Evolutionary conservation across 2,797 vertebrate genomes (phyloP).

Genomic region (Craterocephalus amniculus): DNA sequence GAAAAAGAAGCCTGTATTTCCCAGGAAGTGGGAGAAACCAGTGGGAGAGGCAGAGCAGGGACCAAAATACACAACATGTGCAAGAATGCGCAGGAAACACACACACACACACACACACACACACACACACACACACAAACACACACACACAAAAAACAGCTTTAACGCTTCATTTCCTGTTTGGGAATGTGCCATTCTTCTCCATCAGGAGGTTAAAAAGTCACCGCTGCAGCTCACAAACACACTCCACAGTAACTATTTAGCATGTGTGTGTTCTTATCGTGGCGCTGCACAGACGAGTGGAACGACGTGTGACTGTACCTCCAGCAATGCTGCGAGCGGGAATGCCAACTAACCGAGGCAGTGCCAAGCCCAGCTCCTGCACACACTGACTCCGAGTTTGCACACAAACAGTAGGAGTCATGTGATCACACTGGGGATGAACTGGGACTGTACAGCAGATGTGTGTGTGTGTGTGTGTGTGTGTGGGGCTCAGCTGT

Average conservation of each 20-base stretch:
- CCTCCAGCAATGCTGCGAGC: conserved; percentile 10
- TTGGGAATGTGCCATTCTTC: conserved; percentile 66
- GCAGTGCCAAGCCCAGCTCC: conserved; percentile 5
- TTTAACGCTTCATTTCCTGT: conserved; percentile 67
- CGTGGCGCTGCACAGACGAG: conserved; percentile 12
- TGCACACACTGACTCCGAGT: background rate
- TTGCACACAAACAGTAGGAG: conserved; percentile 18
- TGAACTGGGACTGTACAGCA: conserved; percentile 17
- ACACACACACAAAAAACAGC: conserved; percentile 20
- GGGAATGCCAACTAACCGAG: conserved; percentile 28
- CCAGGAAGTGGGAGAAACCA: conserved; percentile 45
- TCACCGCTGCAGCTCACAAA: conserved; percentile 52
- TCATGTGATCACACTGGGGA: conserved; percentile 43
- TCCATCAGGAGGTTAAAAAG: conserved; percentile 63
- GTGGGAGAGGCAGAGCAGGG: conserved; percentile 40
- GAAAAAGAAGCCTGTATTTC: conserved; percentile 10
- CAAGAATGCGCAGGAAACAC: conserved; percentile 61
- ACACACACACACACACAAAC: conserved; percentile 29
- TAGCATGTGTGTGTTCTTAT: conserved; percentile 17
- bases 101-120: conserved; percentile 17
- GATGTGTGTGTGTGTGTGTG: conserved; percentile 14
- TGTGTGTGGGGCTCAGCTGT: conserved; percentile 36
- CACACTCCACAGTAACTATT: conserved; percentile 13
- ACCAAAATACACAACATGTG: conserved; percentile 40
- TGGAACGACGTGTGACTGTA: conserved; percentile 8